phyloP scores from a whole-genome alignment of 1,140 invertebrate species.

The Pteromalus puparum region DNA sequence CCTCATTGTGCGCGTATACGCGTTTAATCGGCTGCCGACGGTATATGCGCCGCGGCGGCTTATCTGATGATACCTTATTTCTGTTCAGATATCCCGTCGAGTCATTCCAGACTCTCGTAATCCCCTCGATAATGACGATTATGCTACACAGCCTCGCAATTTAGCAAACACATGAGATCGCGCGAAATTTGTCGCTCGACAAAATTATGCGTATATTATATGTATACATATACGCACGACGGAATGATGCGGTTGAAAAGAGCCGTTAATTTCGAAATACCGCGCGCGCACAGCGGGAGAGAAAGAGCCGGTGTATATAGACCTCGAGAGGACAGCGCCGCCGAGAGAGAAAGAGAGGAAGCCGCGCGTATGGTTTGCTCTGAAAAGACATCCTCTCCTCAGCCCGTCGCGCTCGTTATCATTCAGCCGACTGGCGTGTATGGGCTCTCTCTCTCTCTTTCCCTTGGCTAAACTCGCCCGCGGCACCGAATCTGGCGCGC shows the following conservation, averaged over 20 bases:
- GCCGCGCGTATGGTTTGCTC: not conserved
- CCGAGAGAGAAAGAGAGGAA: not conserved
- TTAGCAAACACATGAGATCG: not conserved
- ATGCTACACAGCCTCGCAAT: not conserved
- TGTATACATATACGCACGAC: no score
- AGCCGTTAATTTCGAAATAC: not conserved
- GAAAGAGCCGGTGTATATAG: not conserved
- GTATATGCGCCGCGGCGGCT: not conserved
- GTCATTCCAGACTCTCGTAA: not conserved
- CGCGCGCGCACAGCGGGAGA: no score
- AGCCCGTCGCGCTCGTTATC: conserved; percentile 23
- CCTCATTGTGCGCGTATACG: not conserved
- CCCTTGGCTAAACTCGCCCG: conserved; percentile 52
- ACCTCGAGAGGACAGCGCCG: not conserved
- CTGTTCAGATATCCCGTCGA: not conserved
- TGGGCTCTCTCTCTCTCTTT: conserved; percentile 46
- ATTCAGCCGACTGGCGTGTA: conserved; percentile 42
- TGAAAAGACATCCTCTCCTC: not conserved
- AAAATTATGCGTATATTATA: no score
- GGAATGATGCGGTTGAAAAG: not conserved
- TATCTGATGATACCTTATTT: conserved; percentile 1
- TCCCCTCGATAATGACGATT: not conserved
- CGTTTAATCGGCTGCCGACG: not conserved
- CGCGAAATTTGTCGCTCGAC: no score
- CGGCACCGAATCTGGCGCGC: conserved; percentile 37